These are phyloP conservation scores for Hyaena hyaena DNA, from an alignment of 2,113 vertebrate genomes.

Conservation along the genomic window DNA sequence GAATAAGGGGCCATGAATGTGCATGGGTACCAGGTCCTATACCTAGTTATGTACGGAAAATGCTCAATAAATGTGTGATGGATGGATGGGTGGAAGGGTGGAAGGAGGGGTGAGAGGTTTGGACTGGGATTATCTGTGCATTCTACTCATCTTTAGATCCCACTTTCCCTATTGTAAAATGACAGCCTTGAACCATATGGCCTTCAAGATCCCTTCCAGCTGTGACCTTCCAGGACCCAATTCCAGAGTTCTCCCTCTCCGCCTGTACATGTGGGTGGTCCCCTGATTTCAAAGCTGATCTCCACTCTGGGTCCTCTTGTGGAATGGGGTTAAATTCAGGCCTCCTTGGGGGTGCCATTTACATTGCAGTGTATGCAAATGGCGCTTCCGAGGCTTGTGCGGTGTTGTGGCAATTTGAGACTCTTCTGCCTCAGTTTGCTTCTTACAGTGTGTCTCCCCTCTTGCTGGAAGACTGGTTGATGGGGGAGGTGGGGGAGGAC, in stretches of 20 bases:
- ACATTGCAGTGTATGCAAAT: not conserved
- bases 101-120: not conserved
- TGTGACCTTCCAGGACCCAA: not conserved
- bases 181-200: not conserved
- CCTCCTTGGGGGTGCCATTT: not conserved
- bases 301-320: not conserved
- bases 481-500: no score
- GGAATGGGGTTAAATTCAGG: not conserved
- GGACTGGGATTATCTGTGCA: not conserved
- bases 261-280: not conserved
- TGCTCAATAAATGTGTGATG: not conserved
- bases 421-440: not conserved
- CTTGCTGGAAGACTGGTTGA: not conserved
- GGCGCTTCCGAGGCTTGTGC: not conserved
- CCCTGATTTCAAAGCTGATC: not conserved
- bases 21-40: not conserved
- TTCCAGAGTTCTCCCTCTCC: not conserved
- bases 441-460: not conserved
- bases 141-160: not conserved
- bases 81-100: not conserved
- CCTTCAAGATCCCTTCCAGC: not conserved
- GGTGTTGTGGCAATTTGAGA: not conserved
- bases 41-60: not conserved
- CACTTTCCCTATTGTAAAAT: not conserved
- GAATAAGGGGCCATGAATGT: fast-evolving